Percentiles rank a stretch among this genome's conserved stretches.
phyloP scores from a whole-genome alignment of 2,888 invertebrate genomes.

The Lithophane socia region DNA sequence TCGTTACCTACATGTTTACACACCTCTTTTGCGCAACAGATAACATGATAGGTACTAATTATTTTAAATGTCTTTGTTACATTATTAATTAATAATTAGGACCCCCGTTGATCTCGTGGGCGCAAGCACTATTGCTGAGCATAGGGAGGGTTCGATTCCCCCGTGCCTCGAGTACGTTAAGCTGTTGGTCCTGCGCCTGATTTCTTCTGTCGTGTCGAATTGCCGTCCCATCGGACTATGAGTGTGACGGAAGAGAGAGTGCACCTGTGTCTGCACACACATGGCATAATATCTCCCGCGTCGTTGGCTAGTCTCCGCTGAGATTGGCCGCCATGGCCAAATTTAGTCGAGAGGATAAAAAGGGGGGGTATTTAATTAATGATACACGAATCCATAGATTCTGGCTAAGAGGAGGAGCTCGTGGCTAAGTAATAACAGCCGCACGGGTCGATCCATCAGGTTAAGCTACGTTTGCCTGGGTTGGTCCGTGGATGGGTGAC shows the following conservation, averaged over 20 bases:
- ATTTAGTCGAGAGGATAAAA: neutral
- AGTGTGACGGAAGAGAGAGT: neutral
- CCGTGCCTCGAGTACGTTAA: neutral
- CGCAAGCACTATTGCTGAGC: neutral
- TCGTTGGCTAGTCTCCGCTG: neutral
- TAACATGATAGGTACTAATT: conserved; percentile 18
- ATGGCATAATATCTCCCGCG: neutral
- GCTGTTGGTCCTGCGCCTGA: neutral
- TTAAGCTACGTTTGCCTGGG: too few species aligned
- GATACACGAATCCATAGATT: neutral
- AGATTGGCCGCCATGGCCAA: neutral
- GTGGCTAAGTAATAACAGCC: too few species aligned
- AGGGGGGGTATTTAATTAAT: neutral
- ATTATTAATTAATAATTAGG: neutral
- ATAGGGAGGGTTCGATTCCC: neutral
- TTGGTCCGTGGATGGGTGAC: too few species aligned
- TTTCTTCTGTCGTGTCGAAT: neutral
- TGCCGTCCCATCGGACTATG: neutral
- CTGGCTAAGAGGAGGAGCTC: too few species aligned
- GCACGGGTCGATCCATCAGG: too few species aligned
- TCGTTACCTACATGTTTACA: conserved; percentile 21
- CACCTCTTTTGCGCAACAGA: conserved; percentile 34
- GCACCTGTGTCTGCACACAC: neutral
- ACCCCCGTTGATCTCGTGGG: neutral
- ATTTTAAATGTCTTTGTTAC: conserved; percentile 10